A percentile compares a stretch with the other conserved stretches of the same genome.
Evolutionary conservation across 2,113 vertebrate species (phyloP).

Genomic region (Leucopsar rothschildi): DNA sequence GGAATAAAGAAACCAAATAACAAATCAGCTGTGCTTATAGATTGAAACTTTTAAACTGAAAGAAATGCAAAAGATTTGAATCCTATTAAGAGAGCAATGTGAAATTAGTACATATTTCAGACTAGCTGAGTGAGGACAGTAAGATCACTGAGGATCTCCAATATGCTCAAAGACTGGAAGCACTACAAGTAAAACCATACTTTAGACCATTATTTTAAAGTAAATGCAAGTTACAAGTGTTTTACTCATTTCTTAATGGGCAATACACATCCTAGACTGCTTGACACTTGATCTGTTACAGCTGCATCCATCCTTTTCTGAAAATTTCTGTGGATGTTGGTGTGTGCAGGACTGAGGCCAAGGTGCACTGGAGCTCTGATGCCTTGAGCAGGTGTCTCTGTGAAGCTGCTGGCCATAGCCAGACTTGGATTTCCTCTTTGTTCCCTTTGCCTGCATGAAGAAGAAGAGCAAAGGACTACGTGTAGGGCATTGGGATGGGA

Average conservation of each 20-base stretch:
- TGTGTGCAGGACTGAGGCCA: not conserved
- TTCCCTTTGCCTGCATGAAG: fast-evolving
- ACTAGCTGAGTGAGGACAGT: not conserved
- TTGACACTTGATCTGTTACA: not conserved
- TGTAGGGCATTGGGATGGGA: not conserved
- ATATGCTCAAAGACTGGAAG: not conserved
- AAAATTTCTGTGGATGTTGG: not conserved
- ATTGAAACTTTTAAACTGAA: not conserved
- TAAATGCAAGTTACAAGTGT: not conserved
- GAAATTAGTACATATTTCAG: not conserved
- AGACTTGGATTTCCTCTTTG: not conserved
- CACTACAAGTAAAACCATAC: not conserved
- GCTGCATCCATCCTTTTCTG: not conserved
- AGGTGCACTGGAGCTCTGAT: not conserved
- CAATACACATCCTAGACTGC: not conserved
- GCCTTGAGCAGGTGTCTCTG: not conserved
- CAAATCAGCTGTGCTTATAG: not conserved
- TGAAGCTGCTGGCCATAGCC: not conserved
- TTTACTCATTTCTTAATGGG: not conserved
- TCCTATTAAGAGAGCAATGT: not conserved
- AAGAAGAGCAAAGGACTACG: not conserved
- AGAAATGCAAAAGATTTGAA: not conserved
- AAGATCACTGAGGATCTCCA: not conserved
- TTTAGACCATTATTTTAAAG: not conserved
- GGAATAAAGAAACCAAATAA: not conserved